Evolutionary conservation across 2,888 invertebrate species (phyloP).

Genomic region (Mesorhabditis spiculigera): DNA sequence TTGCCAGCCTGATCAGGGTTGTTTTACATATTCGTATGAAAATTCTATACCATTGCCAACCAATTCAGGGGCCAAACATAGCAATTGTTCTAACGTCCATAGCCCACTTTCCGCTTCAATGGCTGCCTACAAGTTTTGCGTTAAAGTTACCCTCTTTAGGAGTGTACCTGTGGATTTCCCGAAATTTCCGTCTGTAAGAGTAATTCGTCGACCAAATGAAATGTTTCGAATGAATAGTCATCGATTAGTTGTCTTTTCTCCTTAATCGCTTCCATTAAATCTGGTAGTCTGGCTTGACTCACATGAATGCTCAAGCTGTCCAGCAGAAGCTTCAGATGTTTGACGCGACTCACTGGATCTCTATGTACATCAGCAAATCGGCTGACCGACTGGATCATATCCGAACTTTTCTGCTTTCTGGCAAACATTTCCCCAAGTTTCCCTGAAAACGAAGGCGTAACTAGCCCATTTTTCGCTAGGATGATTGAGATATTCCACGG

Average conservation of each 20-base stretch:
- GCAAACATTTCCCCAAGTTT: constrained; percentile 36
- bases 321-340: constrained; percentile 39
- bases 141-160: not conserved
- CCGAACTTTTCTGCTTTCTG: constrained; percentile 51
- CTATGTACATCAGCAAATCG: constrained; percentile 17
- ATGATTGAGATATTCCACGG: too few species aligned
- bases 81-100: constrained; percentile 54
- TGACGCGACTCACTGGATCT: constrained; percentile 41
- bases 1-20: constrained; percentile 46
- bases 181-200: constrained; percentile 45
- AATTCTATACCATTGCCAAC: constrained; percentile 47
- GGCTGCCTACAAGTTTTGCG: constrained; percentile 26
- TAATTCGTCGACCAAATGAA: constrained; percentile 54
- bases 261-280: constrained; percentile 22
- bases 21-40: not conserved
- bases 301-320: constrained; percentile 40
- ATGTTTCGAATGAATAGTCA: constrained; percentile 54
- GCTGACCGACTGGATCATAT: constrained; percentile 22
- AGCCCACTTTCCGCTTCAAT: constrained; percentile 53
- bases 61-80: constrained; percentile 54
- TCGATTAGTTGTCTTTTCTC: constrained; percentile 53
- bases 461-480: too few species aligned
- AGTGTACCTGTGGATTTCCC: constrained; percentile 32
- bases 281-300: constrained; percentile 11
- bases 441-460: too few species aligned